Evolutionary conservation across 2,888 invertebrate species (phyloP), one percentile per base, ranked within the genome.

Genomic region (Oxystoma pomonae): DNA sequence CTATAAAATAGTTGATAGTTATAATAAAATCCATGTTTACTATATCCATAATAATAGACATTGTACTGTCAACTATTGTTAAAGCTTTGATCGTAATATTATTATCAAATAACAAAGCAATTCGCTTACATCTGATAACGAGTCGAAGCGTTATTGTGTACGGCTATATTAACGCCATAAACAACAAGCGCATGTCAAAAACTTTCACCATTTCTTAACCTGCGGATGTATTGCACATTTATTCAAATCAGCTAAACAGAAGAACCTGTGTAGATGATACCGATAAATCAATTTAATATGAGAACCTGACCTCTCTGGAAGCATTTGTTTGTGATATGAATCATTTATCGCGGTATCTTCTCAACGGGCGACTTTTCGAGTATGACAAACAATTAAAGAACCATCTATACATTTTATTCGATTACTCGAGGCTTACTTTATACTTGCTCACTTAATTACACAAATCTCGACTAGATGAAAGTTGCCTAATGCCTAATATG

Each of bases 231-330:
- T 53, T 16, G 19, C n/a, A 3, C 53, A 19, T 53, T 3, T 53
- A 53, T 53, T 53, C 53, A 53, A 53, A 53, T 16, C 53, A 19
- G 17, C 53, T 19, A 19, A 53, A 3, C 53, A 53, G 53, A 53
- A 53, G 53, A 53, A 53, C 17, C 16, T 17, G 53, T 53, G 7
- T 53, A 53, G 53, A 53, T 53, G 59, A 59, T 57, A 35, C 55
- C 61, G 64, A 66, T 66, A 63, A 66, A 66, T 66, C 66, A 62
- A 62, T 66, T 61, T 58, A 35, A 60, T 60, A 55, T 64, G 66
- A 58, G 63, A 66, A 66, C 66, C 60, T 63, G 66, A 66, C 63
- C 66, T 66, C 60, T 51, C 17, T 17, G 53, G 53, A 53, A 53
- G 53, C 53, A 19, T 17, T 53, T 50, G n/a, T n/a, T n/a, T n/a